Base-by-base conservation (phyloP, 2,888 invertebrate genomes). In the Drosophila ezoana region DNA sequence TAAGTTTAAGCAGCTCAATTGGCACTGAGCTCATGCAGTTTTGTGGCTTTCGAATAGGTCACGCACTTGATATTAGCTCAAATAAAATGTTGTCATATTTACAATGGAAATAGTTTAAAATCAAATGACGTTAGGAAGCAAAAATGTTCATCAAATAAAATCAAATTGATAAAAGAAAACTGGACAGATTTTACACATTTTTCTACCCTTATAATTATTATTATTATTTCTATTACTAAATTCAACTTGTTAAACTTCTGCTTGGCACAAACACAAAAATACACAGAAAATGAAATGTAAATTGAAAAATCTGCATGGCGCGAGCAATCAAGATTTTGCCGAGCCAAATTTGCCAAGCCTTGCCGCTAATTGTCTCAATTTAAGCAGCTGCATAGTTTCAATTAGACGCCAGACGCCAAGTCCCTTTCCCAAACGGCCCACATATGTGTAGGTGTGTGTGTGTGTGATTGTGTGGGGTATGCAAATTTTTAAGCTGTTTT, bases 401-500 rank as follows among this genome's bases (percentile, higher is more conserved):
- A 89, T 83, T 83, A 89, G 83, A 60, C 74, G 49, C 35, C 80
- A 73, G 66, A 60, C 66, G 59, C 67, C 10, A 8, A 20, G 1
- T 3, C 11, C 18, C 10, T 8, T 9, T 11, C 1, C 11, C 20
- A 3, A 5, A 1, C 43, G 23, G n/a, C 8, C 23, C 61, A 68
- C 72, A 72, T 58, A 72, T 61, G 60, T 52, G 43, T 47, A 10
- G 45, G 40, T 35, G 37, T 45, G 53, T 14, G 18, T 28, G 32
- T 32, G 37, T 53, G 48, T 57, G 20, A n/a, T 45, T 32, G 32
- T 38, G n/a, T 53, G 23, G 18, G 53, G 47, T 76, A 84, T 84
- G 83, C 75, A 87, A 84, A 84, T 84, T 89, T 89, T 81, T 85
- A 71, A 87, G 85, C 89, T 82, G 81, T 81, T 74, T 81, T 72